Base-by-base conservation (phyloP, 2,888 invertebrate genomes). In the Drosophila sordidula region DNA sequence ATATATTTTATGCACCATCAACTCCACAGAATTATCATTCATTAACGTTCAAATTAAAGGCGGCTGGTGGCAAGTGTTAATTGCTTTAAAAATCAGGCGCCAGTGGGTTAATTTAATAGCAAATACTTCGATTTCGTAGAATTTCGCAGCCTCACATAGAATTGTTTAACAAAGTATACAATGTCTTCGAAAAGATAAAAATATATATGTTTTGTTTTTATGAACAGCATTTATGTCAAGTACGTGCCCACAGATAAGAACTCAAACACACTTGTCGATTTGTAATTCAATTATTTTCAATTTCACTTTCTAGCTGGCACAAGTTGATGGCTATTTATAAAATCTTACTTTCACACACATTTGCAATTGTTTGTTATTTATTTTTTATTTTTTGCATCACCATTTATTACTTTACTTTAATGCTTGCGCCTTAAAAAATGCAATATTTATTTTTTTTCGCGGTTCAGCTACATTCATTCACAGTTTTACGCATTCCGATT, bases 241-340 rank as follows among this genome's bases (percentile, higher is more conserved):
- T 64, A 52, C 78, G 49, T 45, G 49, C 38, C 16, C 32, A 36
- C 32, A 68, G 76, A 75, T 75, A 76, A 75, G 62, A 55, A 39
- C 34, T 16, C 58, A 44, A 67, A 63, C 49, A 63, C 58, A 76
- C 68, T 76, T 77, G 47, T 18, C 29, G 18, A 64, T 59, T 38
- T 45, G 12, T 46, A 49, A 55, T 56, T 67, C 2, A 59, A 51
- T 64, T 54, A 49, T 26, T 57, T 64, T 64, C 34, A 64, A 59
- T 61, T 70, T 77, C 57, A 58, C 55, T 74, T 74, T 70, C 46
- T 55, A 45, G 58, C 51, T 73, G 57, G 61, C 66, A 45, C 59
- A 42, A 58, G 18, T 47, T 61, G 14, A 14, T 50, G 45, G 32
- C 69, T 73, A 69, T 78, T 71, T 78, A 52, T 77, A 74, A 50